Conservation (phyloP, 2,113 vertebrate genomes). For the Vidua macroura region DNA sequence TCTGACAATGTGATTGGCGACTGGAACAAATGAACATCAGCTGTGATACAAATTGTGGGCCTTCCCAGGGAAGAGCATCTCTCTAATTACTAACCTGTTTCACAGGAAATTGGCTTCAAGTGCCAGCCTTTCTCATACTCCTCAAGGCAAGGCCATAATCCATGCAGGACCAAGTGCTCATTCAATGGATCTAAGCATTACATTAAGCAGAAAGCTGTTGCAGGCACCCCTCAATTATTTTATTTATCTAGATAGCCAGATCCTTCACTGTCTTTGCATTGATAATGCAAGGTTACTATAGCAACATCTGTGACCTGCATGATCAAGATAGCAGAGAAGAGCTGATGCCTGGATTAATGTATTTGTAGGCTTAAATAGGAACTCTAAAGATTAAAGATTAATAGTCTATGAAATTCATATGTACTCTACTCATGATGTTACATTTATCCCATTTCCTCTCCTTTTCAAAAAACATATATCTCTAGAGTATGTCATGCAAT, state of each 20-base stretch:
- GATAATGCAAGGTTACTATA: constrained; percentile 34
- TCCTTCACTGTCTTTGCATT: neutral
- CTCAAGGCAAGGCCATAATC: neutral
- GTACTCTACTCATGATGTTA: neutral
- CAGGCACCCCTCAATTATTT: neutral
- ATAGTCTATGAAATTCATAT: neutral
- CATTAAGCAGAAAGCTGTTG: neutral
- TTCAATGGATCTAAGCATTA: neutral
- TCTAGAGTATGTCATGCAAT: neutral
- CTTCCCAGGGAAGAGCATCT: neutral
- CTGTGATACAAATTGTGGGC: neutral
- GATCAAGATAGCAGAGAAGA: constrained; percentile 3
- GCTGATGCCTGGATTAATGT: neutral
- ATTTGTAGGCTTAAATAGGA: neutral
- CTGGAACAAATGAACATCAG: constrained; percentile 10
- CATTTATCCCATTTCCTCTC: neutral
- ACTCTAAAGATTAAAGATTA: constrained; percentile 30
- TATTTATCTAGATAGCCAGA: neutral
- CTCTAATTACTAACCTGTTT: neutral
- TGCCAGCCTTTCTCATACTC: neutral
- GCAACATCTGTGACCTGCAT: constrained; percentile 45
- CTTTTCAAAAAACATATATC: neutral
- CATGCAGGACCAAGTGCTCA: accelerated
- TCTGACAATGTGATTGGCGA: constrained; percentile 25
- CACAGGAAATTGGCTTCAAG: neutral